Evolutionary conservation across 2,113 vertebrate species (phyloP).

Genomic region (Mesocricetus auratus): DNA sequence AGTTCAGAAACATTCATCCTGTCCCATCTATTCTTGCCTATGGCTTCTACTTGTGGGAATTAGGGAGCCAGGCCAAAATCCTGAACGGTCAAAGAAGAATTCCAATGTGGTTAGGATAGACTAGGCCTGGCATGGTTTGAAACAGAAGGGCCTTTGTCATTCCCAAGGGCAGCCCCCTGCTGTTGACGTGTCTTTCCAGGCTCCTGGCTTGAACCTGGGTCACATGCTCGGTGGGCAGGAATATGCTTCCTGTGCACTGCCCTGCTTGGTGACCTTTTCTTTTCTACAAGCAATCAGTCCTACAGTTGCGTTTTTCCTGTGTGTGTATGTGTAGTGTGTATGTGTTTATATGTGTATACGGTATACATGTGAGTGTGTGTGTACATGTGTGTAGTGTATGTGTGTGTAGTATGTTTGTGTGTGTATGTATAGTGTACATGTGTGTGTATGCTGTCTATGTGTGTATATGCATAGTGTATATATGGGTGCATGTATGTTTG

Average conservation of each 20-base stretch:
- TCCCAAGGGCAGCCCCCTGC: neutral
- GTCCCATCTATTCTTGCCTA: neutral
- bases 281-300: conserved; percentile 11
- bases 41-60: neutral
- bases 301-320: neutral
- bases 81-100: conserved; percentile 6
- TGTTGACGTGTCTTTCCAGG: conserved; percentile 43
- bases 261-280: neutral
- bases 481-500: neutral
- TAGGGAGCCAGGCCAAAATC: conserved; percentile 4
- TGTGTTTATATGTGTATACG: neutral
- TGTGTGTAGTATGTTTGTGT: neutral
- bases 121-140: conserved; percentile 5
- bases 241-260: conserved; percentile 13
- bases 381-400: neutral
- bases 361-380: neutral
- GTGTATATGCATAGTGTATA: neutral
- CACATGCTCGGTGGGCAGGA: neutral
- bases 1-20: neutral
- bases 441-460: neutral
- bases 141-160: conserved; percentile 57
- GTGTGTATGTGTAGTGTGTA: neutral
- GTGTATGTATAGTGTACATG: neutral
- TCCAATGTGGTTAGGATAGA: neutral
- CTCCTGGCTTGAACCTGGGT: conserved; percentile 27